A percentile compares a stretch with the other conserved stretches of the same genome.
Evolutionary conservation across 2,888 invertebrate genomes (phyloP).

Genomic region (Cataglyphis rosenhaueri): DNA sequence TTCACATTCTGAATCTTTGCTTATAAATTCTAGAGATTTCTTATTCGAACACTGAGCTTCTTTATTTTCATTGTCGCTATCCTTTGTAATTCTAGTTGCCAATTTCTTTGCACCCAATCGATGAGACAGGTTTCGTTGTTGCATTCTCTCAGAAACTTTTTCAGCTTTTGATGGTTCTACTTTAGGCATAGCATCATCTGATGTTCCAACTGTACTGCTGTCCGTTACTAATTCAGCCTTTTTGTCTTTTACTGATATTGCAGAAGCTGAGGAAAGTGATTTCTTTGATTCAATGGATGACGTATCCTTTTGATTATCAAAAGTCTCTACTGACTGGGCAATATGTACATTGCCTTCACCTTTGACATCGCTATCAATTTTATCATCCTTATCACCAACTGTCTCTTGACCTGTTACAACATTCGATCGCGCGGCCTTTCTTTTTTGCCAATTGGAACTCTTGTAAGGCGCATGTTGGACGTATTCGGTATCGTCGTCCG

Average conservation of each 20-base stretch:
- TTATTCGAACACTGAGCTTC: background rate
- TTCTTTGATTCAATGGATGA: background rate
- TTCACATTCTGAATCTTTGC: slow-evolving; percentile 2
- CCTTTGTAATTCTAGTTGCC: slow-evolving; percentile 65
- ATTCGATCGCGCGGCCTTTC: background rate
- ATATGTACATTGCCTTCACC: background rate
- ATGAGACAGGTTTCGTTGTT: background rate
- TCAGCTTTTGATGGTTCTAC: background rate
- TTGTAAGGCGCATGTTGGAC: slow-evolving; percentile 66
- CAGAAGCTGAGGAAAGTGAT: background rate
- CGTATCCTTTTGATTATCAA: background rate
- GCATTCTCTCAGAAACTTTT: background rate
- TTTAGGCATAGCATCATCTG: background rate
- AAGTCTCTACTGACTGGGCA: slow-evolving; percentile 1
- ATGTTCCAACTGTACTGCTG: background rate
- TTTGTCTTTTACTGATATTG: background rate
- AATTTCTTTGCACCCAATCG: slow-evolving; percentile 71
- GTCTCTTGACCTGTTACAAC: slow-evolving; percentile 23
- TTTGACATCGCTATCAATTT: slow-evolving; percentile 32
- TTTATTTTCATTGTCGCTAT: background rate
- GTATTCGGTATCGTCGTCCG: slow-evolving; percentile 81
- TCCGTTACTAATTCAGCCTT: background rate
- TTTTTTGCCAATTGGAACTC: slow-evolving; percentile 3
- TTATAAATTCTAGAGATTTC: background rate
- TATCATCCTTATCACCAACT: slow-evolving; percentile 8